Conservation (phyloP, 2,113 vertebrate species). For the Anarrhichthys ocellatus region DNA sequence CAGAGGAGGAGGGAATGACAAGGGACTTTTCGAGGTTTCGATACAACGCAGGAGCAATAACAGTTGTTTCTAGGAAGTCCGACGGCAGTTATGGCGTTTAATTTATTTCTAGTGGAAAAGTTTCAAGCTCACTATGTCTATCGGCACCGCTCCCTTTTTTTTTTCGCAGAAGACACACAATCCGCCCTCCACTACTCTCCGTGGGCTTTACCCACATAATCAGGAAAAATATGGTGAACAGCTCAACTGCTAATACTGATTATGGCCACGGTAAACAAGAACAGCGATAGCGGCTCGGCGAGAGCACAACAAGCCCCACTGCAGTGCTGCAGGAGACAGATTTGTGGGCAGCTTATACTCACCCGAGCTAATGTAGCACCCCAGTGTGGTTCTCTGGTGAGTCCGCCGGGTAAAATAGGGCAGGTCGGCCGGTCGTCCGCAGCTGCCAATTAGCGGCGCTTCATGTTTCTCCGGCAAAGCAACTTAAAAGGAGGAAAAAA, state of each 20-base stretch:
- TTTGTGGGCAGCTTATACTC: constrained; percentile 79
- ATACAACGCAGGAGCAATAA: constrained; percentile 22
- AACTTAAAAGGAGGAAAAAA: constrained; percentile 83
- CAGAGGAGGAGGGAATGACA: constrained; percentile 24
- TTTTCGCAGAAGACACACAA: constrained; percentile 52
- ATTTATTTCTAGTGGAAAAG: constrained; percentile 82
- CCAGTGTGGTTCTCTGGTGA: constrained; percentile 43
- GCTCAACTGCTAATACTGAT: constrained; percentile 48
- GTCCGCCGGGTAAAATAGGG: constrained; percentile 68
- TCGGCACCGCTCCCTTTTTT: constrained; percentile 80
- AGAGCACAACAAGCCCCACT: constrained; percentile 71
- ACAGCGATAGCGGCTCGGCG: constrained; percentile 57
- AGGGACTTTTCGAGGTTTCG: constrained; percentile 31
- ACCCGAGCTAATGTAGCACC: constrained; percentile 67
- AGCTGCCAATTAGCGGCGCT: constrained; percentile 61
- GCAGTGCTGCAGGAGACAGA: constrained; percentile 81
- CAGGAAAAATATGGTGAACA: not conserved
- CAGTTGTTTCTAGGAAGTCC: constrained; percentile 70
- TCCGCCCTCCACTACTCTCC: constrained; percentile 51
- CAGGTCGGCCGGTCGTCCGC: constrained; percentile 68
- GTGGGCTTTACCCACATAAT: constrained; percentile 13
- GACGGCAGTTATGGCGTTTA: constrained; percentile 73
- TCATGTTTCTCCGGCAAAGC: constrained; percentile 82
- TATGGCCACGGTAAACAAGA: constrained; percentile 63
- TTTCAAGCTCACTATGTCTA: constrained; percentile 76